Conservation (phyloP, 2,888 invertebrate genomes). For the Drosophila testacea region DNA sequence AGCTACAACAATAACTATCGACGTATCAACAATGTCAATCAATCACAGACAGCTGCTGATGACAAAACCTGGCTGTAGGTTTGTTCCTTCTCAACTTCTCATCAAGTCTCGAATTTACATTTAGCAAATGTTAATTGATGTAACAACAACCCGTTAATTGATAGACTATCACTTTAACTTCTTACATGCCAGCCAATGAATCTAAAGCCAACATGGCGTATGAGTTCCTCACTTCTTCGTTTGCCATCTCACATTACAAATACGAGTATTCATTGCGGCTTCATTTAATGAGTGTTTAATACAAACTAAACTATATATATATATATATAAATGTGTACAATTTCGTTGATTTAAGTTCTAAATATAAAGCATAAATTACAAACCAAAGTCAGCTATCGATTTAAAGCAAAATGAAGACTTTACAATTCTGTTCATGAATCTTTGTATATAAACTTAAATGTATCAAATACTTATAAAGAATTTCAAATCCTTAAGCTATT, state of each 20-base stretch:
- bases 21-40: constrained; percentile 44
- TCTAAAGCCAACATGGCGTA: constrained; percentile 18
- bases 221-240: constrained; percentile 2
- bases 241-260: constrained; percentile 33
- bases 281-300: constrained; percentile 25
- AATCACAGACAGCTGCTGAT: constrained; percentile 32
- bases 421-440: constrained; percentile 19
- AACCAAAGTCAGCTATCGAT: constrained; percentile 36
- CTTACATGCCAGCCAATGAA: constrained; percentile 2
- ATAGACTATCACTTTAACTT: constrained; percentile 2
- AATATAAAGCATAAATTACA: constrained; percentile 4
- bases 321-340: constrained; percentile 8
- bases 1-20: constrained; percentile 67
- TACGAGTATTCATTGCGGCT: constrained; percentile 27
- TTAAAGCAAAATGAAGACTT: constrained; percentile 61
- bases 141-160: constrained; percentile 6
- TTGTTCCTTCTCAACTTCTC: neutral
- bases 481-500: constrained; percentile 33
- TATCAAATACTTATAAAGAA: constrained; percentile 12
- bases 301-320: constrained; percentile 7
- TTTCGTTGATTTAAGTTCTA: constrained; percentile 13
- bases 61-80: constrained; percentile 82
- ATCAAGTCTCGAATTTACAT: constrained; percentile 47
- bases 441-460: constrained; percentile 29
- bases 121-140: constrained; percentile 15